Base-by-base conservation (phyloP, 2,888 invertebrate species). In the Operophtera brumata region DNA sequence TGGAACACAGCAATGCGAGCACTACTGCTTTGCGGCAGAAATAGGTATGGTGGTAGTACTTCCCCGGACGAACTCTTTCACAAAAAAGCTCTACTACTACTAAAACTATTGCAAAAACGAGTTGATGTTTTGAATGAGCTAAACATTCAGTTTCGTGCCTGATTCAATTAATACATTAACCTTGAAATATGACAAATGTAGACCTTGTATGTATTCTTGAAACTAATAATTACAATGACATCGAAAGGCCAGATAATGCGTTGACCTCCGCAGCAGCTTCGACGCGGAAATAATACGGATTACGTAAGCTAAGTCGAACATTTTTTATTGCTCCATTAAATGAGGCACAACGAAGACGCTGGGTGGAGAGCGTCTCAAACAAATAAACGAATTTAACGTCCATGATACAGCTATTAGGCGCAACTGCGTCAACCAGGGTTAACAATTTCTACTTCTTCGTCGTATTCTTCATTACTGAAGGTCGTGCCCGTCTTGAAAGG, bases 251-350 rank as follows among this genome's bases (percentile, higher is more conserved):
- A 77, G 77, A 82, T 80, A 76, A 76, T 78, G 77, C 77, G 70
- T 77, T 84, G 84, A 85, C 82, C 84, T 85, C 82, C 73, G 71
- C 62, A 69, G 77, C 74, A 72, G 80, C 80, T 77, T 76, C 76
- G 82, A 86, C 82, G 82, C 86, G 89, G 89, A 89, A 88, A 90
- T 87, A 86, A 85, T 83, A 84, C 77, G 79, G 80, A 82, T 88
- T 88, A 87, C 89, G 89, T 88, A 89, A 89, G 86, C 82, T 71
- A 72, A 84, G 86, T 85, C 88, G 87, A 88, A 86, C 84, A 83
- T 87, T 89, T 89, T 89, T 89, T 89, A 89, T 87, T 86, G 83
- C 85, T 81, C 84, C 78, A 87, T 87, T 86, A 87, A 86, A 88
- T 84, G 87, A 88, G 87, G 89, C 88, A 85, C 87, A 78, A 80